Conservation (phyloP, 2,113 vertebrate genomes). For the Psilopogon haemacephalus region DNA sequence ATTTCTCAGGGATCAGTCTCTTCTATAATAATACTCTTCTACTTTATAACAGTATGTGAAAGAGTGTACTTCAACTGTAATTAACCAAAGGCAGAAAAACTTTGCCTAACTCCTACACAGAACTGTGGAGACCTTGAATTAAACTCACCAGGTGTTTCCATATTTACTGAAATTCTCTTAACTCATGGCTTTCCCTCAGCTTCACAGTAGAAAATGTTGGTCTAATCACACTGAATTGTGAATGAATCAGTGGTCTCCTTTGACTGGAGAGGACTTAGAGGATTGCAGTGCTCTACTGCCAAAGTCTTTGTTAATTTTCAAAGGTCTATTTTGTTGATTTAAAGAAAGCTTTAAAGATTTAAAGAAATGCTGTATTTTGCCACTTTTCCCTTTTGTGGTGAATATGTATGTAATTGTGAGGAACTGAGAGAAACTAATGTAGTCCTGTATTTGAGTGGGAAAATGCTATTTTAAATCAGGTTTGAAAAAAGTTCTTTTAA, state of each 20-base stretch:
- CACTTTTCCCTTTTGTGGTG: not conserved
- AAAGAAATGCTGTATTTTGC: not conserved
- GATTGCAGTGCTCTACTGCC: not conserved
- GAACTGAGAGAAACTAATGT: not conserved
- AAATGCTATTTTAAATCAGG: not conserved
- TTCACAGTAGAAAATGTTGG: not conserved
- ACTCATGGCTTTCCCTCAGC: not conserved
- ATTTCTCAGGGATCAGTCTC: not conserved
- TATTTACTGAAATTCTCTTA: slow-evolving; percentile 26
- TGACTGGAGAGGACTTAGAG: not conserved
- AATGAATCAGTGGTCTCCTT: slow-evolving; percentile 31
- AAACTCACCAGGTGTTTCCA: not conserved
- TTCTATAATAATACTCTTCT: slow-evolving; percentile 2
- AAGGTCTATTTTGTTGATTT: not conserved
- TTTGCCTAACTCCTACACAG: slow-evolving; percentile 11
- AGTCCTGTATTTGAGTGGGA: not conserved
- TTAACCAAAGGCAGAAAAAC: slow-evolving; percentile 27
- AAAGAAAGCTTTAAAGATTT: no score
- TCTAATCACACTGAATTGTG: slow-evolving; percentile 49
- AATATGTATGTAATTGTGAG: not conserved
- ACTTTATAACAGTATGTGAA: not conserved
- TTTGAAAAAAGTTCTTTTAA: slow-evolving; percentile 23
- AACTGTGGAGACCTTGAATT: not conserved
- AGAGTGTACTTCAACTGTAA: not conserved
- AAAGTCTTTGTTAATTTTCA: not conserved